These are phyloP conservation scores for Anastrepha obliqua DNA, from an alignment of 1,140 invertebrate genomes.

Conservation along the genomic window DNA sequence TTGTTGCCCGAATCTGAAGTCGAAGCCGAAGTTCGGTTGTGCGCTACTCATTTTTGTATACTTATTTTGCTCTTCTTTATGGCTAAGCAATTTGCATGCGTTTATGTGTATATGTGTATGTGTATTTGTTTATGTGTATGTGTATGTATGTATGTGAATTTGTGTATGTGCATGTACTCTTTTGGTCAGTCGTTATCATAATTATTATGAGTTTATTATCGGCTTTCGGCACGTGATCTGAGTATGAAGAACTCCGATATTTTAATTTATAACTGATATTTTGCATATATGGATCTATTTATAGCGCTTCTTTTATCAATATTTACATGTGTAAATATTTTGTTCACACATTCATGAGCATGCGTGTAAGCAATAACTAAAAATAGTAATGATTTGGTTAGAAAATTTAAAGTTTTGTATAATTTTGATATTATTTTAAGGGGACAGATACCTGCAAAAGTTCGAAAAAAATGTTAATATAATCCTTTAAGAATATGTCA, in stretches of 20 bases:
- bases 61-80: neutral
- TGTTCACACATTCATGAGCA: neutral
- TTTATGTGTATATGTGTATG: too few species aligned
- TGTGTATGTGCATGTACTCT: neutral
- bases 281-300: neutral
- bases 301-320: too few species aligned
- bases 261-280: neutral
- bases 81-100: too few species aligned
- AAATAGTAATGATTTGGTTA: neutral
- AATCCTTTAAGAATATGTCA: too few species aligned
- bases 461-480: too few species aligned
- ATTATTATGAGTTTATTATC: conserved; percentile 42
- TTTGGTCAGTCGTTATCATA: conserved; percentile 20
- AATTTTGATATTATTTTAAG: too few species aligned
- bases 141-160: neutral
- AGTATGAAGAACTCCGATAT: neutral
- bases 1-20: too few species aligned
- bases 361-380: neutral
- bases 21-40: too few species aligned
- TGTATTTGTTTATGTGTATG: neutral
- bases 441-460: too few species aligned
- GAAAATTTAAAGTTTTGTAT: neutral
- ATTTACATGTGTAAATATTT: neutral
- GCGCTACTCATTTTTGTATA: too few species aligned
- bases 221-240: neutral